Conservation (phyloP, 2,888 invertebrate species). For the Phortica okadai region DNA sequence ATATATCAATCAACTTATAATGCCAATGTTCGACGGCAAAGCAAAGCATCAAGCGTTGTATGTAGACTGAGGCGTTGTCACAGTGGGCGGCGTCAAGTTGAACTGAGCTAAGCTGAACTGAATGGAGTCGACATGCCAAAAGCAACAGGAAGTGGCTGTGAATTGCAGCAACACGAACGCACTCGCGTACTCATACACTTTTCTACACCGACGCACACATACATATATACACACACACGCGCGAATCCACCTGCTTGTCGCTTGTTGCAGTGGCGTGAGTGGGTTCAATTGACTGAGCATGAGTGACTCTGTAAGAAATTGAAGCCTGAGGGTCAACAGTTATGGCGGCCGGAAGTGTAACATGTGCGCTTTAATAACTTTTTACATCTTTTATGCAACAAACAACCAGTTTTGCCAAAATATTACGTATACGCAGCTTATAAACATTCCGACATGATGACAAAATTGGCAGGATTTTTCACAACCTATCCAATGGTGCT, state of each 20-base stretch:
- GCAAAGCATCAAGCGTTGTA: neutral
- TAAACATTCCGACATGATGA: neutral
- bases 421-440: neutral
- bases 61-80: neutral
- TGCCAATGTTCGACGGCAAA: neutral
- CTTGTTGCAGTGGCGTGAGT: neutral
- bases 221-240: neutral
- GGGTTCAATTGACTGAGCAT: neutral
- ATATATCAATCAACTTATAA: slow-evolving; percentile 32
- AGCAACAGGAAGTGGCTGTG: slow-evolving; percentile 9
- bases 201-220: neutral
- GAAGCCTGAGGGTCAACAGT: neutral
- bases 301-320: neutral
- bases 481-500: too few species aligned
- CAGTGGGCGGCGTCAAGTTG: neutral
- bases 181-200: neutral
- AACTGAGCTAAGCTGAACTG: neutral
- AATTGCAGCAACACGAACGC: neutral
- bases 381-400: neutral
- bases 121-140: neutral
- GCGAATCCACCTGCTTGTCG: neutral
- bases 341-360: neutral
- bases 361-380: neutral
- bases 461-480: too few species aligned
- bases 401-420: neutral